Evolutionary conservation across 2,888 invertebrate species (phyloP).

Genomic region (Scrobipalpa costella): DNA sequence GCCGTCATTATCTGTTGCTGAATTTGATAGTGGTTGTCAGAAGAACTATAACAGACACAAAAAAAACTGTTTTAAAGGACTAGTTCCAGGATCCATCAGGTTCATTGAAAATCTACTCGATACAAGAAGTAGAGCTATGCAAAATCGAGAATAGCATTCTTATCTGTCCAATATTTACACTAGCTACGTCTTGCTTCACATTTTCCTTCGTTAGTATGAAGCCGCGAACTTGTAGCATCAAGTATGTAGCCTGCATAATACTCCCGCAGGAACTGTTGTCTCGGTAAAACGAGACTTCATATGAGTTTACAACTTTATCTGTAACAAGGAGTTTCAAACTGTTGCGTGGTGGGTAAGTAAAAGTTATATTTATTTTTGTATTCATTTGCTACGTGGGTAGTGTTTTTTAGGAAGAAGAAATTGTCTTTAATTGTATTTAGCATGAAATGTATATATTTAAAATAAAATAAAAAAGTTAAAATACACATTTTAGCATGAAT

Average conservation of each 20-base stretch:
- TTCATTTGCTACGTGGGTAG: neutral
- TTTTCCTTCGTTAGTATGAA: conserved; percentile 2
- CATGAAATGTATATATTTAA: neutral
- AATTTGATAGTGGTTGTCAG: too few species aligned
- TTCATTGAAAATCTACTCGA: too few species aligned
- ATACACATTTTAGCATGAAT: too few species aligned
- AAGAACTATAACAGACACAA: too few species aligned
- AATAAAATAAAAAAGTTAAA: too few species aligned
- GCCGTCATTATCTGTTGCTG: too few species aligned
- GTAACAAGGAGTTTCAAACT: conserved; percentile 15
- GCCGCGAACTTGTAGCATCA: conserved; percentile 1
- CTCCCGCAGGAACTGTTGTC: conserved; percentile 34
- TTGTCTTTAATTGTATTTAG: too few species aligned
- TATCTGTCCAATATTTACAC: neutral
- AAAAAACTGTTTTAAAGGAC: too few species aligned
- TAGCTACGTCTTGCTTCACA: neutral
- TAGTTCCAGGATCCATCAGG: too few species aligned
- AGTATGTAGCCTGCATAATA: conserved; percentile 39
- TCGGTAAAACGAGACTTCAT: conserved; percentile 31
- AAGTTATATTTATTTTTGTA: conserved; percentile 2
- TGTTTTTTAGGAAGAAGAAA: neutral
- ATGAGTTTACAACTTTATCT: conserved; percentile 20
- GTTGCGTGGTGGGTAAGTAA: conserved; percentile 5
- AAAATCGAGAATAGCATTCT: too few species aligned
- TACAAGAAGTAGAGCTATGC: too few species aligned